Percentiles rank a stretch among this genome's conserved stretches.
These are phyloP conservation scores for Adelges cooleyi DNA, from an alignment of 1,140 invertebrate species.

Conservation along the genomic window DNA sequence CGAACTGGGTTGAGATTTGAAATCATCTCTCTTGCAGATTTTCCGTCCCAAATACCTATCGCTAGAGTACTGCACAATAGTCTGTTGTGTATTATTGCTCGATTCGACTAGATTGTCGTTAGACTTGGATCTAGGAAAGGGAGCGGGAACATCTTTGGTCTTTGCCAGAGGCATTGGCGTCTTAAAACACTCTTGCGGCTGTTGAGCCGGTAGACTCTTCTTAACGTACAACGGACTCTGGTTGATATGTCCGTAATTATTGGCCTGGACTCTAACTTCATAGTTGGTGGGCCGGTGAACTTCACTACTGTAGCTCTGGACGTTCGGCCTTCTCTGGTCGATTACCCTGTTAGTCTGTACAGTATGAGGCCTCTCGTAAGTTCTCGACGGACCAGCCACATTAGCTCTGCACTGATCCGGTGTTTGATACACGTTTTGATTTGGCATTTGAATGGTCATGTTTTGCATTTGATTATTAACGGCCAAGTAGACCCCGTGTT, in stretches of 20 bases:
- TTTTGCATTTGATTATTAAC: conserved; percentile 25
- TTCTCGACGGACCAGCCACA: background rate
- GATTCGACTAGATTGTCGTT: conserved; percentile 14
- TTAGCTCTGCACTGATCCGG: conserved; percentile 13
- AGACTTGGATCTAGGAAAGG: conserved; percentile 14
- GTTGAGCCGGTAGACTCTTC: background rate
- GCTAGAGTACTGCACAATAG: conserved; percentile 9
- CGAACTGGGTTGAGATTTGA: conserved; percentile 18
- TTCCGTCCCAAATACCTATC: conserved; percentile 13
- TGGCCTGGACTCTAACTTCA: conserved; percentile 8
- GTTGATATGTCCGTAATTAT: conserved; percentile 10
- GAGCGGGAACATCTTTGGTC: background rate
- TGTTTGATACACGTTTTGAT: conserved; percentile 21
- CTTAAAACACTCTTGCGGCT: conserved; percentile 13
- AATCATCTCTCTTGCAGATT: conserved; percentile 17
- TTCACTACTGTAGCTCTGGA: background rate
- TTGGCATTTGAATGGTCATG: background rate
- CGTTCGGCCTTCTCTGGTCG: conserved; percentile 6
- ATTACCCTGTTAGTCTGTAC: conserved; percentile 12
- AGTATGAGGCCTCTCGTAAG: conserved; percentile 18
- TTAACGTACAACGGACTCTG: conserved; percentile 12
- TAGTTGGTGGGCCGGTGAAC: background rate
- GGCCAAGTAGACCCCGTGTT: conserved; percentile 34
- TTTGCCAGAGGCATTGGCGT: background rate
- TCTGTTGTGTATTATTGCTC: background rate